A percentile compares a stretch with the other conserved stretches of the same genome.
phyloP scores from a whole-genome alignment of 2,113 vertebrate species.

The Microtus oregoni region DNA sequence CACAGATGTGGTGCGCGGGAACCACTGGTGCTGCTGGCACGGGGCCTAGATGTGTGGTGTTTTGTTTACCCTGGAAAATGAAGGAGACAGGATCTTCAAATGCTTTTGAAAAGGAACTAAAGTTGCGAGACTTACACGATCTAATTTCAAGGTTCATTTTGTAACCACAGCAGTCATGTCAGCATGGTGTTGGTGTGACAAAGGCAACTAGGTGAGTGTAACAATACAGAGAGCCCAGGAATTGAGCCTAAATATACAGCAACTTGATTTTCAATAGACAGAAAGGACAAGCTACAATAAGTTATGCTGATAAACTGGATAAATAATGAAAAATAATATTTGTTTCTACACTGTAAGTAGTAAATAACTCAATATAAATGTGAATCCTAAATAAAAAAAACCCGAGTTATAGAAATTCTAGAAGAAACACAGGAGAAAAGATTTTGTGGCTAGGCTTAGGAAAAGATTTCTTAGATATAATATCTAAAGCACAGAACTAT shows the following conservation, averaged over 20 bases:
- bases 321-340: background rate
- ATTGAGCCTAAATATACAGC: background rate
- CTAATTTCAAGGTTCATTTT: background rate
- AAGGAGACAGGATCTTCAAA: background rate
- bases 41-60: background rate
- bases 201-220: background rate
- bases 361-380: slow-evolving; percentile 34
- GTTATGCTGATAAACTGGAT: background rate
- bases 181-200: background rate
- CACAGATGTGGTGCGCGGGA: background rate
- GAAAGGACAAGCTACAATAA: background rate
- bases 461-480: slow-evolving; percentile 23
- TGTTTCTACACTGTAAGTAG: background rate
- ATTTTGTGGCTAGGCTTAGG: background rate
- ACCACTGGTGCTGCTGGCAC: background rate
- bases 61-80: background rate
- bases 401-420: background rate
- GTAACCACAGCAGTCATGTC: background rate
- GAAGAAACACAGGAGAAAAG: slow-evolving; percentile 21
- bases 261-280: background rate
- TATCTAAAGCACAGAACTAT: background rate
- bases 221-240: background rate
- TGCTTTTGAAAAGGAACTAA: background rate
- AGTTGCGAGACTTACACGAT: background rate
- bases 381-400: background rate